Conservation (phyloP, 2,888 invertebrate species). For the Diadromus collaris region DNA sequence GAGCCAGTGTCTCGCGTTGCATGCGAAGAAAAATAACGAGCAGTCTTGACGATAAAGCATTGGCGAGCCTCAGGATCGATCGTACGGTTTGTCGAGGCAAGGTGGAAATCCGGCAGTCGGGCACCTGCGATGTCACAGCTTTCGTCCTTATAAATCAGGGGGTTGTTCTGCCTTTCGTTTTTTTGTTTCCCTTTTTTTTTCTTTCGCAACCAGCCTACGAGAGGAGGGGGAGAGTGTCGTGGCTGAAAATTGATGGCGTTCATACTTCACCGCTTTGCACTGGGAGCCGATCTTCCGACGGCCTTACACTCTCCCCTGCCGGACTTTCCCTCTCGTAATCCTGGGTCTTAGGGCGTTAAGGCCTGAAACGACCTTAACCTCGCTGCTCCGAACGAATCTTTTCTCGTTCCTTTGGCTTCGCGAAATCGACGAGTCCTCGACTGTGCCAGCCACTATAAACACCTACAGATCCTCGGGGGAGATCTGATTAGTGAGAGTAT, state of each 20-base stretch:
- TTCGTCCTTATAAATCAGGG: conserved; percentile 62
- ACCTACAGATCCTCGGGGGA: conserved; percentile 17
- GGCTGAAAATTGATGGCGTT: conserved; percentile 73
- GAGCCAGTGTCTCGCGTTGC: conserved; percentile 15
- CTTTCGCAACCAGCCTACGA: conserved; percentile 29
- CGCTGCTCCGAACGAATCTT: conserved; percentile 29
- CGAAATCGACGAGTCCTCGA: conserved; percentile 31
- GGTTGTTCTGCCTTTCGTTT: conserved; percentile 59
- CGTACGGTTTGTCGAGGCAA: conserved; percentile 35
- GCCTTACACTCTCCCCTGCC: conserved; percentile 35
- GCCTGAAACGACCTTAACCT: conserved; percentile 61
- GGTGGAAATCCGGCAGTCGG: conserved; percentile 35
- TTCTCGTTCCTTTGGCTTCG: conserved; percentile 31
- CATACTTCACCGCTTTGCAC: conserved; percentile 72
- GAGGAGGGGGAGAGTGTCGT: conserved; percentile 52
- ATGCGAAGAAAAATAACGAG: conserved; percentile 33
- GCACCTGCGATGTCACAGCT: conserved; percentile 54
- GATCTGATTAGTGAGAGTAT: conserved; percentile 43
- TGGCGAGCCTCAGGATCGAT: conserved; percentile 48
- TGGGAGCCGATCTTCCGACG: conserved; percentile 54
- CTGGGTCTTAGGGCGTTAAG: conserved; percentile 71
- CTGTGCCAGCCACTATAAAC: conserved; percentile 22
- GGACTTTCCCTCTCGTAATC: conserved; percentile 71
- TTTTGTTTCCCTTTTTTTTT: conserved; percentile 57
- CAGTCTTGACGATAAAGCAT: conserved; percentile 25